phyloP scores from a whole-genome alignment of 1,140 invertebrate genomes.

The Gonatopus flavifemur region DNA sequence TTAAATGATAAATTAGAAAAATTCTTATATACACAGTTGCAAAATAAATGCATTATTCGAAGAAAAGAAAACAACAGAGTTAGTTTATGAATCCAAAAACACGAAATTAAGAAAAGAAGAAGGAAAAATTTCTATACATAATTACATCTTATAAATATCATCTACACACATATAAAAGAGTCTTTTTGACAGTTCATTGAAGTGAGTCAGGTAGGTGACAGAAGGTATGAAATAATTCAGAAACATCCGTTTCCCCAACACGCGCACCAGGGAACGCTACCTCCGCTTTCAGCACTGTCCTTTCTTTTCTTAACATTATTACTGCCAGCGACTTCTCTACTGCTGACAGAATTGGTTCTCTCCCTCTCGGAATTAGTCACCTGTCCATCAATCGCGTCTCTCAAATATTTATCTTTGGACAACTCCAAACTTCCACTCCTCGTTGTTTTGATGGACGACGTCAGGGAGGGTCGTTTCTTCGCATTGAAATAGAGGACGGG shows the following conservation, averaged over 20 bases:
- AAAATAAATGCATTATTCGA: too few species aligned
- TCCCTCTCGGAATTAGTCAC: slow-evolving; percentile 65
- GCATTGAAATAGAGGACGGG: slow-evolving; percentile 44
- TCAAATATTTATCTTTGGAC: slow-evolving; percentile 21
- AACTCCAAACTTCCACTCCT: slow-evolving; percentile 44
- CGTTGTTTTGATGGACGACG: slow-evolving; percentile 35
- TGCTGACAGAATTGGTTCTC: slow-evolving; percentile 69
- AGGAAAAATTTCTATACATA: too few species aligned
- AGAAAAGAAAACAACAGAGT: too few species aligned
- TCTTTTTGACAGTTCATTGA: too few species aligned
- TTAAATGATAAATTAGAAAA: too few species aligned
- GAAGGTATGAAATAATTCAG: slow-evolving; percentile 38
- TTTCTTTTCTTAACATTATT: slow-evolving; percentile 61
- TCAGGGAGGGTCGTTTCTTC: slow-evolving; percentile 44
- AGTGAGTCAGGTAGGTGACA: too few species aligned
- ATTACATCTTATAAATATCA: too few species aligned
- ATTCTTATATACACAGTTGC: too few species aligned
- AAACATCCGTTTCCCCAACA: slow-evolving; percentile 87
- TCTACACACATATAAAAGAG: too few species aligned
- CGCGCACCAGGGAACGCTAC: slow-evolving; percentile 82
- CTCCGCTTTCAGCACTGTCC: slow-evolving; percentile 63
- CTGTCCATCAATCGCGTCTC: slow-evolving; percentile 43
- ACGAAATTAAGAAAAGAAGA: too few species aligned
- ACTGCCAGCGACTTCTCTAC: slow-evolving; percentile 59
- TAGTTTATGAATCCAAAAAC: too few species aligned